Conservation (phyloP, 2,888 invertebrate genomes). For the Dryadula phaetusa region DNA sequence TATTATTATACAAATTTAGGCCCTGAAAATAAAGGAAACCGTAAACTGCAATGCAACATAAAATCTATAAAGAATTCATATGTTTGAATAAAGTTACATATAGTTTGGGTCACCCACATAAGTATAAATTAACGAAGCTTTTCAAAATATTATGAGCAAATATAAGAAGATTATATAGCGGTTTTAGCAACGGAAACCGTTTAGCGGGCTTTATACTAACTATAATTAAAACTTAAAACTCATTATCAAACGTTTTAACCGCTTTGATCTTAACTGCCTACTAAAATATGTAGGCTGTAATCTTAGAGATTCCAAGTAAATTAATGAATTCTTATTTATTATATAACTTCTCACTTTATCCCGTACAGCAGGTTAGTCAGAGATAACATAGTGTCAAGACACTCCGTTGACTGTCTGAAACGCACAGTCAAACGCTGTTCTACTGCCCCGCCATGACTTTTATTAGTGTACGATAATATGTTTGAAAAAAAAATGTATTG, state of each 20-base stretch:
- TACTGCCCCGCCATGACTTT: too few relatives aligned
- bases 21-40: too few relatives aligned
- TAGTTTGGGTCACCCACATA: neutral
- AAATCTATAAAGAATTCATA: neutral
- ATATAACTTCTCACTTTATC: too few relatives aligned
- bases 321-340: neutral
- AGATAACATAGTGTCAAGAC: too few relatives aligned
- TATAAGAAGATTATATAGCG: conserved; percentile 35
- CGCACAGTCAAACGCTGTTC: too few relatives aligned
- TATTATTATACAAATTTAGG: too few relatives aligned
- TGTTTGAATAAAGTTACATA: neutral
- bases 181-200: conserved; percentile 28
- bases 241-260: conserved; percentile 30
- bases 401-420: too few relatives aligned
- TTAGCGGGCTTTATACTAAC: conserved; percentile 28
- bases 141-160: conserved; percentile 24
- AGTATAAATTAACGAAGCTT: conserved; percentile 15
- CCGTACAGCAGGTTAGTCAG: too few relatives aligned
- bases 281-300: conserved; percentile 27
- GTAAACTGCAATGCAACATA: too few relatives aligned
- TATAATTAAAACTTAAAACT: conserved; percentile 37
- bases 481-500: too few relatives aligned
- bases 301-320: neutral
- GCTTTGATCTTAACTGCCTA: conserved; percentile 28
- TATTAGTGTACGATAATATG: too few relatives aligned